A percentile compares a stretch with the other conserved stretches of the same genome.
Conservation (phyloP, 2,888 invertebrate genomes). For the Iphiclides podalirius region DNA sequence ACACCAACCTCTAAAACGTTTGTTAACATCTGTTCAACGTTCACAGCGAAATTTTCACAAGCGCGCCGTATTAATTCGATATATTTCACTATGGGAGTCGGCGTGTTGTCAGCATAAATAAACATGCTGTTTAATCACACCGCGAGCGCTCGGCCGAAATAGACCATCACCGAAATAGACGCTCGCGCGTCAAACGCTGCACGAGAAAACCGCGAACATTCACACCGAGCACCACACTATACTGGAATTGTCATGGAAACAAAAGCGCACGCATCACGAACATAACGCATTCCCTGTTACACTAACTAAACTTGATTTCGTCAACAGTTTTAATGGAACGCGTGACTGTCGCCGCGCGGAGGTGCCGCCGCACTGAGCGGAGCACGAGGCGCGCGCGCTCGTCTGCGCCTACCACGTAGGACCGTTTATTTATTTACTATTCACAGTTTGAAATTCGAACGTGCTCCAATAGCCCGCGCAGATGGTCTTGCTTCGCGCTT, state of each 20-base stretch:
- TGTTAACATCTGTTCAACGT: slow-evolving; percentile 16
- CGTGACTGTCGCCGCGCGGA: slow-evolving; percentile 63
- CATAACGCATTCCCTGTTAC: slow-evolving; percentile 42
- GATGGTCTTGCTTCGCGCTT: slow-evolving; percentile 37
- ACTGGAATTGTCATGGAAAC: slow-evolving; percentile 29
- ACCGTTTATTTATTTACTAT: slow-evolving; percentile 71
- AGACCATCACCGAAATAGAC: slow-evolving; percentile 66
- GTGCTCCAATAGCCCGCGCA: slow-evolving; percentile 67
- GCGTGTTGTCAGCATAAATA: slow-evolving; percentile 32
- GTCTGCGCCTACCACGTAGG: slow-evolving; percentile 54
- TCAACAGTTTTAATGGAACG: slow-evolving; percentile 38
- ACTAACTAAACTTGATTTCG: slow-evolving; percentile 38
- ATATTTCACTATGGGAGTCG: slow-evolving; percentile 22
- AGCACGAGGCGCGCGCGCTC: slow-evolving; percentile 56
- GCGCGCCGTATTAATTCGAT: slow-evolving; percentile 13
- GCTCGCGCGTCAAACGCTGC: slow-evolving; percentile 50
- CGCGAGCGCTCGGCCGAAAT: slow-evolving; percentile 57
- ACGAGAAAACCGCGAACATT: slow-evolving; percentile 40
- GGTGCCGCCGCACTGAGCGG: slow-evolving; percentile 62
- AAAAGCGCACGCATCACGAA: slow-evolving; percentile 28
- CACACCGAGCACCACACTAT: slow-evolving; percentile 35
- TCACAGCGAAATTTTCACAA: slow-evolving; percentile 12
- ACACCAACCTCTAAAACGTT: neutral
- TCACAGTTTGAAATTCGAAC: slow-evolving; percentile 70
- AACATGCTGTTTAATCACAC: slow-evolving; percentile 59